Percentiles rank a stretch among this genome's conserved stretches.
phyloP scores from a whole-genome alignment of 2,797 vertebrate genomes.

The Rhynchonycteris naso region DNA sequence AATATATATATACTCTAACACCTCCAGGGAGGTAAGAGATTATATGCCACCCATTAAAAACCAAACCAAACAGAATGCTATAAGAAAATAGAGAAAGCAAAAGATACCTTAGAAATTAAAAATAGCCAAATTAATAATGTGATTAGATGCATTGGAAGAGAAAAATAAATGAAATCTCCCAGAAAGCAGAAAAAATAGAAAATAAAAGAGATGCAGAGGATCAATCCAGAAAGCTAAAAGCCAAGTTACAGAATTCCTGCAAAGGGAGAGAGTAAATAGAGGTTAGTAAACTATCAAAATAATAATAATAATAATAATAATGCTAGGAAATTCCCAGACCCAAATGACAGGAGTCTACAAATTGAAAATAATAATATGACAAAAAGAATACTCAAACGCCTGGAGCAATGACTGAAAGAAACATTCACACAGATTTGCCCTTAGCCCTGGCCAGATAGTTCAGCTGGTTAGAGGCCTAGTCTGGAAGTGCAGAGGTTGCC shows the following conservation, averaged over 20 bases:
- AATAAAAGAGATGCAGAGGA: background rate
- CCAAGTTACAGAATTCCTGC: background rate
- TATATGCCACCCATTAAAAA: background rate
- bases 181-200: background rate
- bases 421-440: background rate
- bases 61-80: background rate
- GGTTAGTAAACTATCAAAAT: background rate
- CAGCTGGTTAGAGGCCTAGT: too few relatives aligned
- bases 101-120: conserved; percentile 2
- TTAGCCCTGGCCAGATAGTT: too few relatives aligned
- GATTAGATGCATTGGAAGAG: background rate
- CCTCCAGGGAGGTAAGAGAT: background rate
- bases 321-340: background rate
- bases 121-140: background rate
- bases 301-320: background rate
- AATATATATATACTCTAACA: background rate
- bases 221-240: background rate
- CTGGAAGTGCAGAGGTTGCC: too few relatives aligned
- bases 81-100: background rate
- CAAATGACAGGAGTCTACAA: background rate
- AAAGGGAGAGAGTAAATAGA: background rate
- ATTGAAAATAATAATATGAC: background rate
- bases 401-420: background rate
- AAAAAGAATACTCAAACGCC: background rate
- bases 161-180: background rate